These are phyloP conservation scores for Pseudonaja textilis DNA, from an alignment of 2,113 vertebrate genomes.

Conservation along the genomic window DNA sequence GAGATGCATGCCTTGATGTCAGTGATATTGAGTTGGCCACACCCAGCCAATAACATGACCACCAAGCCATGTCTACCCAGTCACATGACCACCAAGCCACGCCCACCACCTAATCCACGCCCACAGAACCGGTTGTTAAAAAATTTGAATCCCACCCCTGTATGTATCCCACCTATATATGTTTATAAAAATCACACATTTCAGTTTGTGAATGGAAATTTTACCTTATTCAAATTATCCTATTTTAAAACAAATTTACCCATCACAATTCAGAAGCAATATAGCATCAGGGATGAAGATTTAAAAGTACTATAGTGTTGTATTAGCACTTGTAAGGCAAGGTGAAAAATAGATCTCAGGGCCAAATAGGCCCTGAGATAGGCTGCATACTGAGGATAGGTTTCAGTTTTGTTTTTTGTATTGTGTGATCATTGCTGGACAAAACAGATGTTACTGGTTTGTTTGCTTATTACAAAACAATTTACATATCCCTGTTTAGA, in stretches of 20 bases:
- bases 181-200: neutral
- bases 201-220: neutral
- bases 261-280: neutral
- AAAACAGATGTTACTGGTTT: neutral
- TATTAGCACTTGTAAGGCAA: neutral
- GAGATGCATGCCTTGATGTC: too few species aligned
- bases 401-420: neutral
- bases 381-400: neutral
- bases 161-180: neutral
- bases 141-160: too few species aligned
- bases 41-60: too few species aligned
- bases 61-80: too few species aligned
- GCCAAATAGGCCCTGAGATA: neutral
- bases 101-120: too few species aligned
- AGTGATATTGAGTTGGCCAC: too few species aligned
- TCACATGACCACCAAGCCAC: too few species aligned
- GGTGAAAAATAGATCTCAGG: neutral
- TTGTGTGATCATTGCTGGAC: neutral
- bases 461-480: neutral
- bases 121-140: too few species aligned
- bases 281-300: neutral
- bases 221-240: neutral
- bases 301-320: neutral
- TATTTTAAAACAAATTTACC: neutral
- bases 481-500: neutral